A percentile compares a stretch with the other conserved stretches of the same genome.
Conservation (phyloP, 2,113 vertebrate genomes). For the Lucifuga dentata region DNA sequence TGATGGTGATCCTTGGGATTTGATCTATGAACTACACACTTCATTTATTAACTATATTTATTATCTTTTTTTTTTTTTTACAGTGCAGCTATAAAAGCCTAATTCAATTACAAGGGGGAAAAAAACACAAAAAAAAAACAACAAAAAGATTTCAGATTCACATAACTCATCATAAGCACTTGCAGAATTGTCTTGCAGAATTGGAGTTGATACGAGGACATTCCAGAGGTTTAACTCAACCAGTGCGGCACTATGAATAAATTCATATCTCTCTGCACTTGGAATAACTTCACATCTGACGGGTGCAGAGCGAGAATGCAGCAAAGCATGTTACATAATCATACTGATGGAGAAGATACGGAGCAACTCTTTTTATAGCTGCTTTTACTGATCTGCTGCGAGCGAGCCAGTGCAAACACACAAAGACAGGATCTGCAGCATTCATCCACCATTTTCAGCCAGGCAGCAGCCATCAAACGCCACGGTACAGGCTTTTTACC, state of each 20-base stretch:
- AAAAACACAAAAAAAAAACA: no score
- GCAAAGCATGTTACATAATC: conserved; percentile 68
- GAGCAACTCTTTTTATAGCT: conserved; percentile 56
- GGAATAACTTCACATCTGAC: conserved; percentile 39
- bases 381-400: conserved; percentile 18
- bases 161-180: neutral
- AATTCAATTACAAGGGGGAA: no score
- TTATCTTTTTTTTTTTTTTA: no score
- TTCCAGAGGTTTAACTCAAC: neutral
- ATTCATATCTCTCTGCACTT: conserved; percentile 25
- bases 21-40: no score
- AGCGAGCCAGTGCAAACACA: neutral
- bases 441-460: neutral
- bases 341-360: conserved; percentile 52
- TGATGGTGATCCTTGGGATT: no score
- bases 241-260: conserved; percentile 27
- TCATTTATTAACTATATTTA: no score
- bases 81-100: no score
- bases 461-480: conserved; percentile 1
- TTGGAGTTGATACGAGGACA: neutral
- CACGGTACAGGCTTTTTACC: neutral
- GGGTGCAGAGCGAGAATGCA: conserved; percentile 50
- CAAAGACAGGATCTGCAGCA: conserved; percentile 34
- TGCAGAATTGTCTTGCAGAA: neutral
- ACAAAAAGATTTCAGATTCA: no score